Base-by-base conservation (phyloP, 2,888 invertebrate species). In the Monochamus alternatus region DNA sequence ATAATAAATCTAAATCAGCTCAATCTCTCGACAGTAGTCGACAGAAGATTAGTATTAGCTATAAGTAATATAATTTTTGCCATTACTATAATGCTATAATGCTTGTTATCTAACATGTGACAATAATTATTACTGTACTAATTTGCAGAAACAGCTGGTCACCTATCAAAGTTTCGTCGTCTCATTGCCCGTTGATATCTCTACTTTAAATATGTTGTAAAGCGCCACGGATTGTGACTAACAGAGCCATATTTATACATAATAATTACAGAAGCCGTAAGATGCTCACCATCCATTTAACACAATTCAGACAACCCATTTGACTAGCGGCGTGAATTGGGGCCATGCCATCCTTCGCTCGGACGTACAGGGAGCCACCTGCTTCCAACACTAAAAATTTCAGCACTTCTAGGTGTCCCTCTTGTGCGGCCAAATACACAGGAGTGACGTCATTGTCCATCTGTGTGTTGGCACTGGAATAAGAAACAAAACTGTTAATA, bases 361-460 rank as follows among this genome's bases (percentile, higher is more conserved):
- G 90, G 1, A 96, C 95, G 86, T 95, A 95, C 74, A 96, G 90
- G 43, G 95, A 92, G 0, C 96, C 96, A 4, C 95, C 95, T 5
- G 95, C 95, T 87, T 96, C 95, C 84, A 94, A 90, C 76, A 96
- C 96, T 85, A 97, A 90, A 89, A 95, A 96, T 88, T 95, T 94
- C 73, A 97, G 92, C 63, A 96, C 96, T 64, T 96, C 96, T 84
- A 96, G 90, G 88, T 96, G 96, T 1, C 97, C 96, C 86, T 96
- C 96, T 89, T 97, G 96, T 0, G 96, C 95, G 10, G 97, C 96
- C 85, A 97, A 90, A 89, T 97, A 97, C 51, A 96, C 95, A 63
- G 96, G 95, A 51, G 96, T 96, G 83, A 96, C 96, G 89, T 96
- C 96, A 89, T 96, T 96, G 90, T 96, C 96, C 95, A 96, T 96